A percentile compares a stretch with the other conserved stretches of the same genome.
phyloP scores from a whole-genome alignment of 2,113 vertebrate species.

The Accipiter virgatus region DNA sequence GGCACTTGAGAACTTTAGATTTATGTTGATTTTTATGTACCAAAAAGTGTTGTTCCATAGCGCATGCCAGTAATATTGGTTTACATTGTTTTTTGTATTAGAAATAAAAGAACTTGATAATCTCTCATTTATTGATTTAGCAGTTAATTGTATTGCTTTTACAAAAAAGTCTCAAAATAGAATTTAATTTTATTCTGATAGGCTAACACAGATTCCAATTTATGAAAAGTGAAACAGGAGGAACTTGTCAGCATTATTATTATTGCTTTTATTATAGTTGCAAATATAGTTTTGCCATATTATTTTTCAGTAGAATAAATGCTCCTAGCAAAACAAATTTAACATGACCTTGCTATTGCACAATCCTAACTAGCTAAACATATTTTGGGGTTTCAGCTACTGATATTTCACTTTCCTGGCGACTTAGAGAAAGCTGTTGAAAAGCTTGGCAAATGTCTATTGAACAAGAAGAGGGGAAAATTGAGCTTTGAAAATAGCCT shows the following conservation, averaged over 20 bases:
- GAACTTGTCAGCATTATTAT: conserved; percentile 9
- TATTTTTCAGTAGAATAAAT: conserved; percentile 34
- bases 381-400: neutral
- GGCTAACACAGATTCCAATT: neutral
- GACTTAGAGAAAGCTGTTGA: neutral
- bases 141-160: conserved; percentile 35
- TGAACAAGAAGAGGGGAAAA: neutral
- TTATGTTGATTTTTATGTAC: conserved; percentile 4
- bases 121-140: conserved; percentile 19
- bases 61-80: neutral
- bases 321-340: conserved; percentile 10
- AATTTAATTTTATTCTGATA: neutral
- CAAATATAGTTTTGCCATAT: conserved; percentile 7
- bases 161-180: neutral
- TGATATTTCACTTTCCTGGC: neutral
- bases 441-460: neutral
- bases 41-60: neutral
- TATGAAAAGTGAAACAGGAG: neutral
- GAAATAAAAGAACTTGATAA: neutral
- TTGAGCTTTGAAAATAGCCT: neutral
- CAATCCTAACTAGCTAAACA: neutral
- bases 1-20: neutral
- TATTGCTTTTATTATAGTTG: conserved; percentile 34
- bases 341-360: conserved; percentile 11
- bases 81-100: neutral